Evolutionary conservation across 2,797 vertebrate species (phyloP).

Genomic region (Poecilia wingei): DNA sequence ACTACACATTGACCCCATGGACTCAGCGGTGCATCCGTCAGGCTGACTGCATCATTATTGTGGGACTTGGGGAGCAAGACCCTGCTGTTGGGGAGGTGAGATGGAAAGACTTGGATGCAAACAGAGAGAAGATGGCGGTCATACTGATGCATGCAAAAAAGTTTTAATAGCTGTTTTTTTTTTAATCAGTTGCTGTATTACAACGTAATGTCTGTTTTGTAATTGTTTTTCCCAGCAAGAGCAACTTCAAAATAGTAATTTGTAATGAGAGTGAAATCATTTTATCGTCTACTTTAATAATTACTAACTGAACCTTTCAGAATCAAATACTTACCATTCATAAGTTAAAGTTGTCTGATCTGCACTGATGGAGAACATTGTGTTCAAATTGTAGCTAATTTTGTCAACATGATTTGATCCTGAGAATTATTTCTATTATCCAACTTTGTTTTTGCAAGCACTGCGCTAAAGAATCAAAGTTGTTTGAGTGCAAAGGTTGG

Average conservation of each 20-base stretch:
- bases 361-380: background rate
- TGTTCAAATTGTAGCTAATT: background rate
- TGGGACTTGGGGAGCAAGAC: conserved; percentile 94
- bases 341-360: background rate
- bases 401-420: background rate
- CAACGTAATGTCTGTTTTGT: background rate
- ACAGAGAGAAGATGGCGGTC: background rate
- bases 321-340: background rate
- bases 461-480: background rate
- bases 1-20: conserved; percentile 91
- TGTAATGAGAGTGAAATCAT: background rate
- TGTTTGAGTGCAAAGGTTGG: background rate
- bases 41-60: conserved; percentile 94
- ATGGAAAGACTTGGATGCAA: background rate
- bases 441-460: background rate
- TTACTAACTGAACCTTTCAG: background rate
- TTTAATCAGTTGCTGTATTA: background rate
- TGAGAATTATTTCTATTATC: background rate
- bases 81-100: conserved; percentile 86
- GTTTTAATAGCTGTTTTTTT: background rate
- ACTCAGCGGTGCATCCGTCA: conserved; percentile 95
- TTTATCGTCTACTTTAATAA: background rate
- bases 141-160: background rate
- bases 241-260: background rate
- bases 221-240: background rate